Base-by-base conservation (phyloP, 2,888 invertebrate genomes). In the Thecophora atra region DNA sequence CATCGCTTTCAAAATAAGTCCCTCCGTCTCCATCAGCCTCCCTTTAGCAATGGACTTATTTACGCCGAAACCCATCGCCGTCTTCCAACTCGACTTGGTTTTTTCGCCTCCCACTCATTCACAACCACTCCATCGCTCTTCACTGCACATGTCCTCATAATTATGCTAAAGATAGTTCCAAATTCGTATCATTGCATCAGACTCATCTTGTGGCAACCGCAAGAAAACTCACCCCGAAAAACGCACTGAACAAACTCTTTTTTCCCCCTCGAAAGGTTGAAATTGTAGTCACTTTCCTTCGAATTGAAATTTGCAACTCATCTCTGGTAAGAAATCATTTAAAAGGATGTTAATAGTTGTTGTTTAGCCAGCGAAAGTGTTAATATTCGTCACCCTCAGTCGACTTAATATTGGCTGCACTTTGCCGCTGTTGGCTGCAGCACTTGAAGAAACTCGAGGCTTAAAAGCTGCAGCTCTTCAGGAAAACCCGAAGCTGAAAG, bases 151-250 rank as follows among this genome's bases (percentile, higher is more conserved):
- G 70, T 70, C 70, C 28, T 28, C 78, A 79, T 81, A 81, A 81
- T 81, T 81, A 81, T 81, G 81, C 81, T 81, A 81, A 81, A 80
- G 81, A 80, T 78, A 79, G 81, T 81, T 73, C 17, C 30, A 62
- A 63, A 62, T 68, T 70, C 70, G 63, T 70, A 62, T 63, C 67
- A n/a, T 47, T 47, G 24, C 56, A 54, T 30, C 47, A n/a, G 24
- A 51, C 60, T 62, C 52, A 52, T 72, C 30, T 72, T 58, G 21
- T 6, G 56, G 66, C 54, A 76, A 76, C 81, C 81, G 76, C 80
- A 80, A 77, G 78, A 80, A 79, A 77, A 78, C 71, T 69, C 69
- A 69, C 69, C 74, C 37, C 37, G 7, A 37, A 37, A 37, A 37
- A 37, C 37, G 6, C 37, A 37, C 28, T 6, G 28, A 1, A 58